Percentiles rank a stretch among this genome's conserved stretches.
Evolutionary conservation across 2,797 vertebrate genomes (phyloP).

Genomic region (Pterois miles): DNA sequence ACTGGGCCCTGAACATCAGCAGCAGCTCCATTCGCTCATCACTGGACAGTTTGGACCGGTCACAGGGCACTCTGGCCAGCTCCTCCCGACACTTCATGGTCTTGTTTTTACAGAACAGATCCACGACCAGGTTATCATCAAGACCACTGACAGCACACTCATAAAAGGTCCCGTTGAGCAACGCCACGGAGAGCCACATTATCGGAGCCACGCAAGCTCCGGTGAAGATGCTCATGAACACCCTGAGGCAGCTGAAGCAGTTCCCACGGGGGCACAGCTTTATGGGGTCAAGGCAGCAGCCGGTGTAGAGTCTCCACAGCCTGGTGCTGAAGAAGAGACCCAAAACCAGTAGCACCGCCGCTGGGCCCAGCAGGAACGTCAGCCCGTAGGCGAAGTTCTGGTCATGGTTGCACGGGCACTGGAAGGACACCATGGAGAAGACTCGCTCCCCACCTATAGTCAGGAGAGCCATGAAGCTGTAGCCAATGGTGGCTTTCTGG

Average conservation of each 20-base stretch:
- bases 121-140: constrained; percentile 78
- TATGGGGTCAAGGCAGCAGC: constrained; percentile 89
- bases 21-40: constrained; percentile 85
- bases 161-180: constrained; percentile 94
- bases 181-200: constrained; percentile 94
- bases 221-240: constrained; percentile 81
- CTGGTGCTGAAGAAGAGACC: constrained; percentile 87
- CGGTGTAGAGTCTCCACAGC: constrained; percentile 92
- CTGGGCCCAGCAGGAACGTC: constrained; percentile 90
- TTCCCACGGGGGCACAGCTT: constrained; percentile 88
- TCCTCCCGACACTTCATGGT: constrained; percentile 83
- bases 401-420: constrained; percentile 89
- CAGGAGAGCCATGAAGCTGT: constrained; percentile 92
- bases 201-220: constrained; percentile 88
- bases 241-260: constrained; percentile 75
- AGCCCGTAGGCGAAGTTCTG: constrained; percentile 90
- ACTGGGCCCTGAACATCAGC: constrained; percentile 90
- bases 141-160: constrained; percentile 93
- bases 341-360: constrained; percentile 86
- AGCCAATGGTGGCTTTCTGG: constrained; percentile 90
- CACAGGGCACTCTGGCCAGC: constrained; percentile 87
- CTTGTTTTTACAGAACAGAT: constrained; percentile 86
- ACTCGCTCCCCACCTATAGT: constrained; percentile 91
- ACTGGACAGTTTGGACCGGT: constrained; percentile 79
- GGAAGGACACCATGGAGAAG: constrained; percentile 92